Evolutionary conservation across 2,888 invertebrate species (phyloP).

Genomic region (Clivina fossor): DNA sequence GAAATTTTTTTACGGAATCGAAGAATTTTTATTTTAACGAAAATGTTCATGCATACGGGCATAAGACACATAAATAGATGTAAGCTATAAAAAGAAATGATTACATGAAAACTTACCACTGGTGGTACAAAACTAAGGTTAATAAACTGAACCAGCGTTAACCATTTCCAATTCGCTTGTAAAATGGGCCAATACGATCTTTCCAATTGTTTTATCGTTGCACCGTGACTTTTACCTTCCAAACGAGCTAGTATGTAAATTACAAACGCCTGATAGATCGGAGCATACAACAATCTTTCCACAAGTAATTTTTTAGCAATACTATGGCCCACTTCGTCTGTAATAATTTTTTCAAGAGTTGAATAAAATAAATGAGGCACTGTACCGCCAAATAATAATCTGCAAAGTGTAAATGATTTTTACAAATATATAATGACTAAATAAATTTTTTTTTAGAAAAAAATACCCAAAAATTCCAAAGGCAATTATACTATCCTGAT

Average conservation of each 20-base stretch:
- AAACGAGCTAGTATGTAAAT: constrained; percentile 73
- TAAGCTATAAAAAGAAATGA: too few relatives aligned
- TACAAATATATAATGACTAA: constrained; percentile 11
- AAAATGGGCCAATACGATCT: constrained; percentile 68
- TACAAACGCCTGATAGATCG: constrained; percentile 71
- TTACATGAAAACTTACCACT: constrained; percentile 65
- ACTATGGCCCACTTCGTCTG: constrained; percentile 55
- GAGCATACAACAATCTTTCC: constrained; percentile 72
- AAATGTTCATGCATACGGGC: too few relatives aligned
- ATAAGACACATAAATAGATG: too few relatives aligned
- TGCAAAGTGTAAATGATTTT: too few relatives aligned
- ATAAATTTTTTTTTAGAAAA: constrained; percentile 19
- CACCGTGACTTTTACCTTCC: constrained; percentile 72
- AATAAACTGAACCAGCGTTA: constrained; percentile 72
- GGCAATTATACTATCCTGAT: constrained; percentile 68
- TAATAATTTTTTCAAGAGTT: constrained; percentile 62
- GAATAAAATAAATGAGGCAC: constrained; percentile 78
- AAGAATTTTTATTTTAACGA: too few relatives aligned
- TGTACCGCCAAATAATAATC: constrained; percentile 77
- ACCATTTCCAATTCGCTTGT: constrained; percentile 74
- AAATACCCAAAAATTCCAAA: constrained; percentile 76
- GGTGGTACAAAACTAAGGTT: constrained; percentile 77
- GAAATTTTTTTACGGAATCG: too few relatives aligned
- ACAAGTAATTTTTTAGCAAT: constrained; percentile 65
- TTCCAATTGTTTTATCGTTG: constrained; percentile 64